Conservation (phyloP, 2,113 vertebrate genomes). For the Phasianus colchicus region DNA sequence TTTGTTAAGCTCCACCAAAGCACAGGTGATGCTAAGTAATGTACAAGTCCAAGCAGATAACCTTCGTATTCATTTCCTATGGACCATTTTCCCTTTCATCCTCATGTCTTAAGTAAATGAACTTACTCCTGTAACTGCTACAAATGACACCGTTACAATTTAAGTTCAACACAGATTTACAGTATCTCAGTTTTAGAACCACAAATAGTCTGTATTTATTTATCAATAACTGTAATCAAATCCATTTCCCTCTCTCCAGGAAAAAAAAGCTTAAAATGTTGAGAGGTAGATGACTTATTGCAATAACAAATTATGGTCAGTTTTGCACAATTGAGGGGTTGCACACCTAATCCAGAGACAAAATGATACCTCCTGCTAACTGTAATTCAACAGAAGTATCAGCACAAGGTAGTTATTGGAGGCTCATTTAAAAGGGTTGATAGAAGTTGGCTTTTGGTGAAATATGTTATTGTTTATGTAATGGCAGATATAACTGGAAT, state of each 20-base stretch:
- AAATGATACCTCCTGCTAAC: not conserved
- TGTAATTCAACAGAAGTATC: not conserved
- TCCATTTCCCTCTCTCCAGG: not conserved
- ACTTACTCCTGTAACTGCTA: not conserved
- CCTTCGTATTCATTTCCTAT: not conserved
- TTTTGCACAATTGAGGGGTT: not conserved
- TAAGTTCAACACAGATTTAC: not conserved
- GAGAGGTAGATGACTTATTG: not conserved
- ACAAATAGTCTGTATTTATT: not conserved
- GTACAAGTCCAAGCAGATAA: not conserved
- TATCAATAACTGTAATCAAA: not conserved
- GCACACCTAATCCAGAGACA: too few relatives aligned
- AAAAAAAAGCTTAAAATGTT: not conserved
- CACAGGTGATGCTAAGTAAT: not conserved
- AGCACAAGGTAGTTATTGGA: not conserved
- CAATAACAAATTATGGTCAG: not conserved
- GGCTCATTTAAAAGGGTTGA: not conserved
- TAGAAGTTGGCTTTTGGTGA: not conserved
- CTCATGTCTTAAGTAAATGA: not conserved
- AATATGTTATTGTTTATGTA: not conserved
- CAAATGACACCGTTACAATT: not conserved
- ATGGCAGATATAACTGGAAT: not conserved
- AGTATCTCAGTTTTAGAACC: not conserved
- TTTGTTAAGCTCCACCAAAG: not conserved
- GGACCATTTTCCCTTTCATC: not conserved